Base-by-base conservation (phyloP, 2,113 vertebrate species). In the Leiothrix lutea region DNA sequence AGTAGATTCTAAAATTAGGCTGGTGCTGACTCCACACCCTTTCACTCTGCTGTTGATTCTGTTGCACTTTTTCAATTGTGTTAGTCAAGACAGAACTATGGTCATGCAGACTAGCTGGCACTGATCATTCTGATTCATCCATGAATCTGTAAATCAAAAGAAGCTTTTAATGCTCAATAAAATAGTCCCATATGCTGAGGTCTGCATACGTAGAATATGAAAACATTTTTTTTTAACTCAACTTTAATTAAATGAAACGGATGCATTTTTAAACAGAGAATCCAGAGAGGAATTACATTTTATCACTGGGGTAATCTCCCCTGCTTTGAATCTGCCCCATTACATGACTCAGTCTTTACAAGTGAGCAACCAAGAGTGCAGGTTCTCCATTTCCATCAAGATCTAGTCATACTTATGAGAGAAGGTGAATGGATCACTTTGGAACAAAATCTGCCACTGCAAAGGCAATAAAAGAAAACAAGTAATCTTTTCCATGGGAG, bases 111-210 rank as follows among this genome's bases (percentile, higher is more conserved):
- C 42, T 45, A 44, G 53, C 15, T 89, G 58, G 62, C 85, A 80
- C 1, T 1, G 62, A 38, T 73, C 16, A 5, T 72, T 85, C 71
- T 93, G 79, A 94, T 86, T 95, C 95, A 88, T 64, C 81, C 38
- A 48, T 54, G 71, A 86, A 80, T 88, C 60, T 86, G 45, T 51
- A 83, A 95, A 92, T 86, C 58, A 94, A 93, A 95, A 57, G 66
- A 44, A 50, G 14, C 65, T 88, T 91, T 48, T 82, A 85, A 80
- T 3, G 3, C 50, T 83, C 33, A 56, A 26, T 60, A 88, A 92
- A 91, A 70, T 40, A 40, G 40, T 71, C 77, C 86, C 70, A 79
- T 65, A 89, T 90, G 75, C 79, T 92, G 72, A 88, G 50, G 15
- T 70, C 54, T 90, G 50, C 62, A 62, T 44, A 70, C 3, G 28